Base-by-base conservation (phyloP, 2,797 vertebrate genomes). In the Tauraco hartlaubi region DNA sequence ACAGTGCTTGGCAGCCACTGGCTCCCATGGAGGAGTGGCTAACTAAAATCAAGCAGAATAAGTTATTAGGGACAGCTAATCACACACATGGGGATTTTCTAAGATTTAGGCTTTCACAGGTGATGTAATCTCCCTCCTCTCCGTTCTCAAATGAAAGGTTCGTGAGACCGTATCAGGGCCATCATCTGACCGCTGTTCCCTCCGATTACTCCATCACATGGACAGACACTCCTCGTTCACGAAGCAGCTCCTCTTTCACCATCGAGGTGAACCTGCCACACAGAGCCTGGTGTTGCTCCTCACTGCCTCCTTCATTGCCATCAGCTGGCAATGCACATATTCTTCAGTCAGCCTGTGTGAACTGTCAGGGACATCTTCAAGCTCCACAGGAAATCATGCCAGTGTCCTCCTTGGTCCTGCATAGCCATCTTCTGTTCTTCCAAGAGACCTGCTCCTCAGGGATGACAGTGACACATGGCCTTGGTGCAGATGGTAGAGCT, bases 401-500 rank as follows among this genome's bases (percentile, higher is more conserved):
- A 21, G 80, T 79, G 88, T 96, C 91, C 82, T 94, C 59, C 52
- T 82, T 61, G 63, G 93, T 96, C 78, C 83, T 94, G 74, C 90
- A 86, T 25, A 90, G 74, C 89, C 77, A 91, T 96, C 80, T 94
- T 92, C 91, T 82, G 48, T 74, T 92, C 90, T 90, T 96, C 80
- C 80, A 82, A 71, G 77, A 96, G 85, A 88, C 37, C 48, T 79
- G 46, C 71, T 94, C 77, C 85, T 95, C 66, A 39, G 91, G 88
- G 88, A 93, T 71, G 80, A 52, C 74, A 90, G 77, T 82, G 88
- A 94, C 91, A 95, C 94, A 95, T 94, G 95, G 94, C 85, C 80
- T 94, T 61, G 56, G 90, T 79, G 88, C 94, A 96, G 94, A 95
- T 94, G 94, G 94, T 63, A 91, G 91, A 95, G 92, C 88, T 0